phyloP scores from a whole-genome alignment of 2,113 vertebrate genomes.

The Octodon degus region DNA sequence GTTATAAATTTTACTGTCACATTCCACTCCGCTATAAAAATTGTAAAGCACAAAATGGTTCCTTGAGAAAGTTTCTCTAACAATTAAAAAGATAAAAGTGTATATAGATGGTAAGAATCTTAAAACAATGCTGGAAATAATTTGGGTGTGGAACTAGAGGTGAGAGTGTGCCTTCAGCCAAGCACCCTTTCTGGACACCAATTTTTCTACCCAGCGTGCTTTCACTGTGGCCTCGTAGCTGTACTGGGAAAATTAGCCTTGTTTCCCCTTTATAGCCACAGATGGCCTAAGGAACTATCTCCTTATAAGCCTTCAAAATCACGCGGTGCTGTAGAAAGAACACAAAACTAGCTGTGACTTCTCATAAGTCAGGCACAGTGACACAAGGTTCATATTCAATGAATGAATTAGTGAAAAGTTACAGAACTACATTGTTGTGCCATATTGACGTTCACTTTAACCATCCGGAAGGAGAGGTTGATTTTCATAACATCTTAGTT shows the following conservation, averaged over 20 bases:
- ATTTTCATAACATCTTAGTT: not conserved
- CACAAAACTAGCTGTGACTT: rapidly evolving
- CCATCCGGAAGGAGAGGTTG: not conserved
- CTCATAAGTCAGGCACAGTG: not conserved
- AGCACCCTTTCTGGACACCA: not conserved
- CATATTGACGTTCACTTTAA: not conserved
- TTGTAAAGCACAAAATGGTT: not conserved
- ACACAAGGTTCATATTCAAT: not conserved
- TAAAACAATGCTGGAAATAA: not conserved
- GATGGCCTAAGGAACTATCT: not conserved
- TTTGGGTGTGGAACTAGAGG: not conserved
- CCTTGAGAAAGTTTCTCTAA: not conserved
- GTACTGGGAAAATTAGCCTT: not conserved
- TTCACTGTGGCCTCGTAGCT: rapidly evolving
- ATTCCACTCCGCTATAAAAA: not conserved
- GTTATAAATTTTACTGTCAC: not conserved
- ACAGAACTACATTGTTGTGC: not conserved
- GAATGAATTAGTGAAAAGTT: not conserved
- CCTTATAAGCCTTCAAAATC: rapidly evolving
- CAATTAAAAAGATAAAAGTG: not conserved
- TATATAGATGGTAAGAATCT: not conserved
- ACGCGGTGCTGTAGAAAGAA: not conserved
- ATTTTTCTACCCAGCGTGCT: not conserved
- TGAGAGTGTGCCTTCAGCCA: not conserved
- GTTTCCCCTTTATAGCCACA: not conserved